Base-by-base conservation (phyloP, 2,797 vertebrate genomes). In the Taeniopygia guttata region DNA sequence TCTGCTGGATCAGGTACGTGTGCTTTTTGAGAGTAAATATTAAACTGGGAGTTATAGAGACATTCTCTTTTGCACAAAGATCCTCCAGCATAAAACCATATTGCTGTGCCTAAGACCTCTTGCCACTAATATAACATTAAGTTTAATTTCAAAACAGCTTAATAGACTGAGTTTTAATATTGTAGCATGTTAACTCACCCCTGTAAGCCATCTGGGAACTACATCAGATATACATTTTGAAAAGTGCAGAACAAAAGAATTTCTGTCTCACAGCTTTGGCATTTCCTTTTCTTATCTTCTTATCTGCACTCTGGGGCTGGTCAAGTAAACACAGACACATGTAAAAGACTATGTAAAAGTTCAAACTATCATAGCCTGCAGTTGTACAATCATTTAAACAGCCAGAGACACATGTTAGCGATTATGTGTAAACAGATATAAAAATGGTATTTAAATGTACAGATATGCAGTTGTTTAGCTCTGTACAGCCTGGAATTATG, bases 241-340 rank as follows among this genome's bases (percentile, higher is more conserved):
- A 81, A 93, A 52, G n/a, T 58, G 46, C 4, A 92, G 90, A 40
- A 80, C 49, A 87, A 89, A 68, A 27, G 13, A 70, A 64, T 29
- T 74, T 67, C 56, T 83, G 2, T 60, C 64, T 89, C 79, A 80
- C 20, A 51, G 46, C 36, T 77, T 38, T 89, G 92, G 59, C 62
- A 78, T 86, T 91, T 91, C 88, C 38, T 94, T 87, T 77, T 85
- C 66, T 88, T 94, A 77, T 51, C 84, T 77, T 70, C 56, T 70
- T 69, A 32, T 80, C 29, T 56, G 20, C 19, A 18, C 45, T 49
- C 36, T 38, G n/a, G 11, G 64, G 34, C 69, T 85, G 49, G 42
- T 85, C 27, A 68, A 40, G n/a, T 74, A 80, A 87, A 81, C 46
- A 91, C 43, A 90, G 64, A 87, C 38, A 64, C 11, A 6, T 87